These are phyloP conservation scores for Lampropteryx suffumata DNA, from an alignment of 2,888 invertebrate genomes.

Conservation along the genomic window DNA sequence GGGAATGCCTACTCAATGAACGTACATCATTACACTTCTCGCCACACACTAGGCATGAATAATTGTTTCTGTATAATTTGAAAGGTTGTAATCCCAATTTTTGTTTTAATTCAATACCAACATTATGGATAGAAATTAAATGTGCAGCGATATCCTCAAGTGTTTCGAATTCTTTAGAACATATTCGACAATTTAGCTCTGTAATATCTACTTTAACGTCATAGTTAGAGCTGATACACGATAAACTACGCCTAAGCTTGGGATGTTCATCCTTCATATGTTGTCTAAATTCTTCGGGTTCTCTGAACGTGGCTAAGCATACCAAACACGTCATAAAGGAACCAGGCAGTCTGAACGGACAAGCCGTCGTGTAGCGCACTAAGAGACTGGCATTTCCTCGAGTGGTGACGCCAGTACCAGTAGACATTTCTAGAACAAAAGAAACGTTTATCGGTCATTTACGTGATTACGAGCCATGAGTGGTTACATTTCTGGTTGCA, in stretches of 20 bases:
- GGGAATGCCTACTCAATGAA: conserved; percentile 29
- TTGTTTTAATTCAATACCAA: conserved; percentile 36
- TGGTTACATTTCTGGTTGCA: neutral
- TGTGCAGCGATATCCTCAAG: conserved; percentile 43
- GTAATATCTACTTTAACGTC: conserved; percentile 36
- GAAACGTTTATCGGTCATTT: conserved; percentile 38
- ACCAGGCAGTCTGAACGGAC: conserved; percentile 50
- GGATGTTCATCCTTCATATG: conserved; percentile 46
- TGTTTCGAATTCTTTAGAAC: conserved; percentile 33
- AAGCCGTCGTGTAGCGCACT: conserved; percentile 47
- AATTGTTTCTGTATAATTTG: conserved; percentile 27
- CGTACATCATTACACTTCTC: conserved; percentile 28
- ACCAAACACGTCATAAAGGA: conserved; percentile 40
- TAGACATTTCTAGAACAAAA: conserved; percentile 53
- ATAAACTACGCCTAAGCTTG: conserved; percentile 27
- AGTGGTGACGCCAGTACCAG: conserved; percentile 38
- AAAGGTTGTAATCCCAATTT: conserved; percentile 40
- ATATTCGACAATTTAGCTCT: conserved; percentile 42
- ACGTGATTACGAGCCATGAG: conserved; percentile 14
- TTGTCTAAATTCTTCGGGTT: conserved; percentile 42
- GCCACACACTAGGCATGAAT: conserved; percentile 25
- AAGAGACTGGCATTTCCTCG: conserved; percentile 47
- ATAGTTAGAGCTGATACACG: conserved; percentile 13
- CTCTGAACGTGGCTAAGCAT: conserved; percentile 45
- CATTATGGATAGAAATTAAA: conserved; percentile 30